Evolutionary conservation across 2,888 invertebrate species (phyloP).

Genomic region (Erebia aethiops): DNA sequence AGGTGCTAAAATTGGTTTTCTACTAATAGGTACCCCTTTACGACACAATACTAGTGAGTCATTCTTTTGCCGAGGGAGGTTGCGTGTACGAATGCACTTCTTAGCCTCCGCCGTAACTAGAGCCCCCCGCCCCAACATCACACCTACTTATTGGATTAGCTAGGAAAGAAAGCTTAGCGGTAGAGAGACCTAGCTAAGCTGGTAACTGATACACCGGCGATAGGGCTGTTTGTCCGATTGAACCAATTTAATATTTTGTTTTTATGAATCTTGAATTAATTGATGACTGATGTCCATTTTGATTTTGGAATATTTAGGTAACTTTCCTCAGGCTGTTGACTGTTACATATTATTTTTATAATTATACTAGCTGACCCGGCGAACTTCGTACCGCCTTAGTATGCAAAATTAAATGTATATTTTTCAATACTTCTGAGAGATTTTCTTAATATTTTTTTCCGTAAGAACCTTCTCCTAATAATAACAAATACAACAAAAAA

Average conservation of each 20-base stretch:
- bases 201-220: slow-evolving; percentile 44
- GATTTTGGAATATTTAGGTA: too few relatives aligned
- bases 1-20: slow-evolving; percentile 43
- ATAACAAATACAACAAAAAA: too few relatives aligned
- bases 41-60: slow-evolving; percentile 51
- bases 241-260: slow-evolving; percentile 40
- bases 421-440: too few relatives aligned
- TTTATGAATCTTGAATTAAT: slow-evolving; percentile 40
- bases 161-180: slow-evolving; percentile 43
- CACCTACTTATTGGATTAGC: slow-evolving; percentile 51
- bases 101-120: slow-evolving; percentile 50
- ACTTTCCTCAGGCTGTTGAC: too few relatives aligned
- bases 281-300: slow-evolving; percentile 14
- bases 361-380: too few relatives aligned
- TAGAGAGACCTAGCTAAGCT: slow-evolving; percentile 46
- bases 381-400: too few relatives aligned
- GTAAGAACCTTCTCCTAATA: too few relatives aligned
- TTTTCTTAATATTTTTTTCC: too few relatives aligned
- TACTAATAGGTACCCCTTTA: slow-evolving; percentile 45
- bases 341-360: too few relatives aligned
- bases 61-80: slow-evolving; percentile 51
- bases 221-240: slow-evolving; percentile 48
- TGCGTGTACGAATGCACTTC: slow-evolving; percentile 62
- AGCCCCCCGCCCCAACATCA: slow-evolving; percentile 49
- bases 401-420: too few relatives aligned